Evolutionary conservation across 1,140 invertebrate genomes (phyloP).

Genomic region (Sarcophaga peregrina): DNA sequence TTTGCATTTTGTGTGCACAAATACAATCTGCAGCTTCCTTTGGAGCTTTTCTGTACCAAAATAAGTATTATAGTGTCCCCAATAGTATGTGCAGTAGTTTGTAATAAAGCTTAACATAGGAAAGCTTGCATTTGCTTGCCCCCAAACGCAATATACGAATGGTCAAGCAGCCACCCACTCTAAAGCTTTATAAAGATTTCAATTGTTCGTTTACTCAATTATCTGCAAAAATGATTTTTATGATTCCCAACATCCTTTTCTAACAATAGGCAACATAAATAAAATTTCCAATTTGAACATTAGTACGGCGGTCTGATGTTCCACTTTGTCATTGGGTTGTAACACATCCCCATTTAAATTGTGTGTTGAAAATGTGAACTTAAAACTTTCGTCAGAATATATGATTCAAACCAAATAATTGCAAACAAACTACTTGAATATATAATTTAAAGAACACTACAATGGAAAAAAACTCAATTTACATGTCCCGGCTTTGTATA

Average conservation of each 20-base stretch:
- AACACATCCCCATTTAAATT: slow-evolving; percentile 2
- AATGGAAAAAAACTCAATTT: slow-evolving; percentile 26
- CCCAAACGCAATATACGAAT: background rate
- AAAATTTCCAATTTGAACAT: background rate
- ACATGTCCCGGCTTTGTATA: slow-evolving; percentile 21
- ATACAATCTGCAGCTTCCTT: too few relatives aligned
- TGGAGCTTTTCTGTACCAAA: too few relatives aligned
- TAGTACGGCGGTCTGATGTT: slow-evolving; percentile 13
- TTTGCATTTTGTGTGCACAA: too few relatives aligned
- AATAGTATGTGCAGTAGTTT: background rate
- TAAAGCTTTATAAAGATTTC: background rate
- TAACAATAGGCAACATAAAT: background rate
- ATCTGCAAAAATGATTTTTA: background rate
- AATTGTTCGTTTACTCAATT: background rate
- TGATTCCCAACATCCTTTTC: background rate
- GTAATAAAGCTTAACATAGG: background rate
- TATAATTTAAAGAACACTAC: slow-evolving; percentile 22
- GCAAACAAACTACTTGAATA: slow-evolving; percentile 18
- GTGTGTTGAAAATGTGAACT: slow-evolving; percentile 11
- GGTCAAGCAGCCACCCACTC: background rate
- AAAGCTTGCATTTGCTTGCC: background rate
- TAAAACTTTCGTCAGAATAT: slow-evolving; percentile 16
- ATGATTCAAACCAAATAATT: slow-evolving; percentile 8
- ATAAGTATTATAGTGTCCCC: too few relatives aligned
- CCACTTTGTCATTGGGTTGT: slow-evolving; percentile 16